A percentile compares a stretch with the other conserved stretches of the same genome.
phyloP scores from a whole-genome alignment of 2,113 vertebrate genomes.

The Noturus placidus region DNA sequence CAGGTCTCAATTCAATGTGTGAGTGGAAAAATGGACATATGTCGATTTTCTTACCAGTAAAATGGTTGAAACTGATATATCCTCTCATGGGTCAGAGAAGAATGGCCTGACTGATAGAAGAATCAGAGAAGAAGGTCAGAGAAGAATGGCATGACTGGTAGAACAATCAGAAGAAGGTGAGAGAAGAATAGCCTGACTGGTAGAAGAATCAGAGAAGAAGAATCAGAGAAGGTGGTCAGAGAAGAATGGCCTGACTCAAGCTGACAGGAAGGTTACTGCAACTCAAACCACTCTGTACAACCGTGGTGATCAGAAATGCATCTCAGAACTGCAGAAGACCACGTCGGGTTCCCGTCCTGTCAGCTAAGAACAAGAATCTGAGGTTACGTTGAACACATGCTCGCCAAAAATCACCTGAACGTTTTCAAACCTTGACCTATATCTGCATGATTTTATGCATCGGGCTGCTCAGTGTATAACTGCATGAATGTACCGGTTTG shows the following conservation, averaged over 20 bases:
- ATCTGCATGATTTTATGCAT: neutral
- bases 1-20: too few relatives aligned
- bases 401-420: neutral
- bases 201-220: neutral
- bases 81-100: neutral
- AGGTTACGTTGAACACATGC: neutral
- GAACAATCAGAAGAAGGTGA: neutral
- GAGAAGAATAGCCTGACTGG: neutral
- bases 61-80: too few relatives aligned
- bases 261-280: too few relatives aligned
- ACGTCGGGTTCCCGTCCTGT: neutral
- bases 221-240: neutral
- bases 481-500: neutral
- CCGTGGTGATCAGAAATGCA: neutral
- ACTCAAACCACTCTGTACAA: neutral
- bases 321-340: neutral
- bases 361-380: neutral
- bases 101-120: neutral
- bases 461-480: neutral
- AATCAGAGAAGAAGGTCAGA: neutral
- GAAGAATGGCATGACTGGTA: neutral
- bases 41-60: too few relatives aligned
- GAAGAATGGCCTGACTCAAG: neutral
- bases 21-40: too few relatives aligned
- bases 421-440: neutral